Conservation (phyloP, 1,140 invertebrate genomes). For the Heliconius himera region DNA sequence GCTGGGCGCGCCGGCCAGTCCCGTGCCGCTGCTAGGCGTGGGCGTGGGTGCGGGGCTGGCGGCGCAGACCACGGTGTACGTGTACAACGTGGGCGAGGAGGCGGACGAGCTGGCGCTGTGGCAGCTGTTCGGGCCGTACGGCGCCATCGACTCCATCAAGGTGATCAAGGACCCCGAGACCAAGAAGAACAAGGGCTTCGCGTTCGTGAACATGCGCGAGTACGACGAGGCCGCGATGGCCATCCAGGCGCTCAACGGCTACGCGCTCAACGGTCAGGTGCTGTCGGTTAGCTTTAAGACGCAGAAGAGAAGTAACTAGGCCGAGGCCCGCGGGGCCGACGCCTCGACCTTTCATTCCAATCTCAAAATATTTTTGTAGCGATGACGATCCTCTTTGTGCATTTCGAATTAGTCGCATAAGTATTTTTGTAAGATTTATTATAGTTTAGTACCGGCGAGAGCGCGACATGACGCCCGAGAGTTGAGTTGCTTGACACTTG, state of each 20-base stretch:
- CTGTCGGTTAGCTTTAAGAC: constrained; percentile 99
- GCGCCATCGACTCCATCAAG: constrained; percentile 99
- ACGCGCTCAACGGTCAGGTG: constrained; percentile 97
- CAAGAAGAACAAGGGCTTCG: constrained; percentile 99
- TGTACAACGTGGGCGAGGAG: constrained; percentile 99
- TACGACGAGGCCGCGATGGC: constrained; percentile 99
- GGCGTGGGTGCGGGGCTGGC: constrained; percentile 38
- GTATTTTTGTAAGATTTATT: constrained; percentile 81
- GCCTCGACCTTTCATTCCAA: constrained; percentile 80
- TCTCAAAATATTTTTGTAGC: constrained; percentile 81
- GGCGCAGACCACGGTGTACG: constrained; percentile 82
- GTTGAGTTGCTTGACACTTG: constrained; percentile 61
- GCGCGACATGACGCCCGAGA: constrained; percentile 78
- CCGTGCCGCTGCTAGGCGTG: constrained; percentile 67
- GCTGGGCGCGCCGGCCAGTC: constrained; percentile 71
- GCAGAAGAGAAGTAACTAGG: constrained; percentile 85
- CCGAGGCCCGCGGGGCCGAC: constrained; percentile 71
- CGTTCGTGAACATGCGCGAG: constrained; percentile 99
- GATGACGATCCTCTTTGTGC: constrained; percentile 77
- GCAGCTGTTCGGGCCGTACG: constrained; percentile 99
- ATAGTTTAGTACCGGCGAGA: constrained; percentile 79
- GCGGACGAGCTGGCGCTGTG: constrained; percentile 99
- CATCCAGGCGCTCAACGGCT: constrained; percentile 98
- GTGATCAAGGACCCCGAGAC: constrained; percentile 98
- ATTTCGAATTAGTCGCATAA: constrained; percentile 80